Conservation (phyloP, 1,140 invertebrate species). For the Euglossa dilemma region DNA sequence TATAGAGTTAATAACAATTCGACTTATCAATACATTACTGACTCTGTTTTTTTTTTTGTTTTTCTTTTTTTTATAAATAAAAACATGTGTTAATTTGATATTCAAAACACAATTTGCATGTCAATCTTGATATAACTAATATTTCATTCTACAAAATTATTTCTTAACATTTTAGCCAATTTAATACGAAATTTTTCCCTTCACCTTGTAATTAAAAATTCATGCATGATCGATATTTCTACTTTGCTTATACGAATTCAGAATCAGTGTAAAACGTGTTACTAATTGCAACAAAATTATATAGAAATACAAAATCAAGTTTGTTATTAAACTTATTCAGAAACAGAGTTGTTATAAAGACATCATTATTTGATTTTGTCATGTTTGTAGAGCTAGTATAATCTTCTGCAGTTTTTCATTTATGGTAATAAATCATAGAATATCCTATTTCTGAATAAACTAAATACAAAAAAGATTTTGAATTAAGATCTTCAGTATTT, state of each 20-base stretch:
- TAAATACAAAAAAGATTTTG: not conserved
- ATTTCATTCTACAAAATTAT: conserved; percentile 14
- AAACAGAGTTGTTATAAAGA: conserved; percentile 52
- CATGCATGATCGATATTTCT: not conserved
- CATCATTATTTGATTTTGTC: conserved; percentile 54
- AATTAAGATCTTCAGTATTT: conserved; percentile 11
- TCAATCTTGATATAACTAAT: not conserved
- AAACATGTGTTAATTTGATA: conserved; percentile 15
- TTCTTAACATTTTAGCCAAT: conserved; percentile 8
- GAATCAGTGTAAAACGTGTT: conserved; percentile 10
- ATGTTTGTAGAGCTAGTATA: conserved; percentile 27
- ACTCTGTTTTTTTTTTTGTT: not conserved
- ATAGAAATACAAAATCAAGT: conserved; percentile 24
- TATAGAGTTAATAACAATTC: conserved; percentile 25
- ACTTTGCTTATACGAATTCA: not conserved
- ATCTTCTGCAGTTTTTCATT: not conserved
- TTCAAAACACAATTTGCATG: conserved; percentile 10
- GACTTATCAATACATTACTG: conserved; percentile 12
- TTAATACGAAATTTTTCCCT: conserved; percentile 25
- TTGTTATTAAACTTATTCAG: conserved; percentile 34
- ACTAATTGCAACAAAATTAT: conserved; percentile 36
- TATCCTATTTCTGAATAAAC: conserved; percentile 26
- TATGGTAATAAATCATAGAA: conserved; percentile 14
- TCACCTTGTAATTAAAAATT: conserved; percentile 30
- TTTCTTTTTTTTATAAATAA: conserved; percentile 11